Evolutionary conservation across 2,797 vertebrate species (phyloP), one percentile per base, ranked within the genome.

Genomic region (Bryconaethiops microstoma): DNA sequence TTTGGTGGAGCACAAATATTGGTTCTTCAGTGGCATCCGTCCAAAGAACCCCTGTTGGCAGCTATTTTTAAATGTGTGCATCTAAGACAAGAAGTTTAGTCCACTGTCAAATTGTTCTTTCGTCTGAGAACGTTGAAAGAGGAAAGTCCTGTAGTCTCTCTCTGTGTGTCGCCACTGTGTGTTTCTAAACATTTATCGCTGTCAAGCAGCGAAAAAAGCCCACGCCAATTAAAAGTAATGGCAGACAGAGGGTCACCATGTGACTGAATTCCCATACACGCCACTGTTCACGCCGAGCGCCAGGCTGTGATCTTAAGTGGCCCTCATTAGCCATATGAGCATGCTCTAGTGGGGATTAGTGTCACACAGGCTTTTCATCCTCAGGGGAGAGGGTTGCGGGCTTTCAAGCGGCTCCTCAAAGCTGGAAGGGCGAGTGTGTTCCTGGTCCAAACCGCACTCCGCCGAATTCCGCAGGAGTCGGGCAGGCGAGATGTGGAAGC

Each of bases 351-450:
- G 81, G 81, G 88, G 88, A 91, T 91, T 89, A 89, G 84, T 85
- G 88, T 90, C 88, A 90, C 78, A n/a, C 80, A 79, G 78, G 74
- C 84, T 91, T 88, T 88, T 87, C 82, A 88, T 85, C 82, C 81
- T 86, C 68, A 76, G 64, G 65, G 80, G 85, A 85, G 13, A 76
- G n/a, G 45, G 54, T 16, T 65, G 70, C 42, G 57, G 63, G 55
- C 78, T 52, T 67, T 73, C 59, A 63, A 4, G 16, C 60, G 63
- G 72, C 29, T 76, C 65, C 76, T 77, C 60, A 54, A 71, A 17
- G 60, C 42, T 60, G 77, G 52, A 42, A 17, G 48, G n/a, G 16
- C 3, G 67, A 72, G 60, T 65, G 54, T 65, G 65, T 70, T 70
- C 64, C 69, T 65, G 77, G 67, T 72, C 67, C 17, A 55, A 77